phyloP scores from a whole-genome alignment of 30 jellyfish, hydroid and myxozoan species.

The Sanderia malayensis region DNA sequence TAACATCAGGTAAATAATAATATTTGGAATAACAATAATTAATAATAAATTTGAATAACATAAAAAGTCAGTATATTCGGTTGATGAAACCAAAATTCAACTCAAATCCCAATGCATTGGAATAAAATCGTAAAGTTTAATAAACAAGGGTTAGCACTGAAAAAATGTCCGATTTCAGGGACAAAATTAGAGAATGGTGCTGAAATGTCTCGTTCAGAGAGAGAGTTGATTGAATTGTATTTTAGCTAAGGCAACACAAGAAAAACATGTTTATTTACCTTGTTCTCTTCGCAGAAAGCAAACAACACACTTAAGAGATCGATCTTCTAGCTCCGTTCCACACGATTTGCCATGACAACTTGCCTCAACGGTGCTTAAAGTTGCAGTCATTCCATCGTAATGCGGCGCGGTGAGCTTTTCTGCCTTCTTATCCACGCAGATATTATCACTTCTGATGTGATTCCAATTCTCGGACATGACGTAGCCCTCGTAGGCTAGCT shows the following conservation, averaged over 20 bases:
- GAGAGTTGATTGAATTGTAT: no score
- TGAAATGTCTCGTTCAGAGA: no score
- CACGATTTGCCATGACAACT: slow-evolving; percentile 73
- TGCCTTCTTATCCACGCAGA: slow-evolving; percentile 73
- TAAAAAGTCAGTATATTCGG: no score
- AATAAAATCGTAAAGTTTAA: no score
- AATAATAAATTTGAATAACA: no score
- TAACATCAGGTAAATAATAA: no score
- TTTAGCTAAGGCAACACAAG: no score
- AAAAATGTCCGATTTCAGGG: no score
- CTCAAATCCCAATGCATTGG: no score
- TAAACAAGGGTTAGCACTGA: no score
- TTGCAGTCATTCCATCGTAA: slow-evolving; percentile 40
- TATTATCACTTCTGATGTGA: slow-evolving; percentile 63
- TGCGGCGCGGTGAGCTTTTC: slow-evolving; percentile 45
- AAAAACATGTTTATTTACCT: neutral
- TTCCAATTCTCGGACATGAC: slow-evolving; percentile 83
- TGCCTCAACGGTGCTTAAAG: slow-evolving; percentile 58
- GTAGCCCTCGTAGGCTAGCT: slow-evolving; percentile 54
- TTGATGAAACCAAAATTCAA: no score
- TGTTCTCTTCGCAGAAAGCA: slow-evolving; percentile 28
- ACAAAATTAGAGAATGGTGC: neutral
- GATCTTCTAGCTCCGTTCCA: slow-evolving; percentile 55
- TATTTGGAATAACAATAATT: no score
- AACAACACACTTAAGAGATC: slow-evolving; percentile 56